A percentile compares a stretch with the other conserved stretches of the same genome.
phyloP scores from a whole-genome alignment of 2,113 vertebrate genomes.

The Gambusia affinis region DNA sequence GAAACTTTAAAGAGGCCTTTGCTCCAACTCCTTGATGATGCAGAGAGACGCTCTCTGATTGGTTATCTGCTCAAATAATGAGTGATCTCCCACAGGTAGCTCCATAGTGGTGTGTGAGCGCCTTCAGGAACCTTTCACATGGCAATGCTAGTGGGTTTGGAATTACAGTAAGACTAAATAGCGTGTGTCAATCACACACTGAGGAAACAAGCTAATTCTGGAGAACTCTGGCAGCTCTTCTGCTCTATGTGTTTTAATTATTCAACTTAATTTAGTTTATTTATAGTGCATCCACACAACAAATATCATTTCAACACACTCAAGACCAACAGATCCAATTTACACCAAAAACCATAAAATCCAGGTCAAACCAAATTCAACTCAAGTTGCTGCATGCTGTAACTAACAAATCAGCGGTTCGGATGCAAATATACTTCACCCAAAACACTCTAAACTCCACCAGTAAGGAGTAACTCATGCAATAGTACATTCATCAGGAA shows the following conservation, averaged over 20 bases:
- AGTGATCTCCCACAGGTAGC: neutral
- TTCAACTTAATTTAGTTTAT: neutral
- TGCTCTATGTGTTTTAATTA: conserved; percentile 3
- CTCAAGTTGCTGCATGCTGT: too few relatives aligned
- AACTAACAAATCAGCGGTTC: too few relatives aligned
- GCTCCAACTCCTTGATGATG: conserved; percentile 2
- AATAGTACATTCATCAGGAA: too few relatives aligned
- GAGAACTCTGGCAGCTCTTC: neutral
- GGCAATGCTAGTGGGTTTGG: conserved; percentile 14
- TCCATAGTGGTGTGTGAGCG: conserved; percentile 2
- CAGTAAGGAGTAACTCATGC: too few relatives aligned
- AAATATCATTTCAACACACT: too few relatives aligned
- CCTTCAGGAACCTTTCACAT: conserved; percentile 25
- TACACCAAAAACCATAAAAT: too few relatives aligned
- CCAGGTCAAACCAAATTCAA: too few relatives aligned
- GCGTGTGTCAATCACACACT: conserved; percentile 10
- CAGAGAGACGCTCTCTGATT: neutral
- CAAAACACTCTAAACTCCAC: too few relatives aligned
- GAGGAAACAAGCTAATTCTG: conserved; percentile 10
- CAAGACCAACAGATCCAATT: too few relatives aligned
- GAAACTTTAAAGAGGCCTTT: conserved; percentile 4
- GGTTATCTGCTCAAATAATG: conserved; percentile 15
- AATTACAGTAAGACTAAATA: conserved; percentile 16
- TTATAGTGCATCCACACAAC: too few relatives aligned
- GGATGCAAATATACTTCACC: too few relatives aligned